These are phyloP conservation scores for Altica lythri DNA, from an alignment of 2,888 invertebrate species.

Conservation along the genomic window DNA sequence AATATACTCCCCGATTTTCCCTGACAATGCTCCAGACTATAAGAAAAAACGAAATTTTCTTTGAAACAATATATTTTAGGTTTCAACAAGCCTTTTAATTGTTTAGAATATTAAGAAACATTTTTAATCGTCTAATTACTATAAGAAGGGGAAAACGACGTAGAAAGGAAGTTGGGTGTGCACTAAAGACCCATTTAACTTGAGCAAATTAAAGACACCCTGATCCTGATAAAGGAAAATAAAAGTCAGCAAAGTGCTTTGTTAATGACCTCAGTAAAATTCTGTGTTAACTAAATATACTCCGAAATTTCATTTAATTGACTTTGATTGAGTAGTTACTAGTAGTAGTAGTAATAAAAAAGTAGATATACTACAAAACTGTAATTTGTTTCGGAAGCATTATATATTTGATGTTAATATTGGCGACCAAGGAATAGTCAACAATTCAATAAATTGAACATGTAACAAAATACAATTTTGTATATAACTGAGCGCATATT, in stretches of 20 bases:
- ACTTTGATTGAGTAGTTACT: background rate
- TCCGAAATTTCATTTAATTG: constrained; percentile 11
- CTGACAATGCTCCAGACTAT: too few species aligned
- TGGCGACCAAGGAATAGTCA: too few species aligned
- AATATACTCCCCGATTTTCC: too few species aligned
- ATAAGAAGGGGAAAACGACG: constrained; percentile 11
- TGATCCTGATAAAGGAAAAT: constrained; percentile 22
- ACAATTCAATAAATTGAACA: too few species aligned
- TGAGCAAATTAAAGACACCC: constrained; percentile 22
- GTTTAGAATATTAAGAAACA: constrained; percentile 13
- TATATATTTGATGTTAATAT: too few species aligned
- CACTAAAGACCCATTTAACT: constrained; percentile 10
- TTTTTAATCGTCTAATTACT: constrained; percentile 16
- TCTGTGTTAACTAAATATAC: constrained; percentile 13
- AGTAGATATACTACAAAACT: constrained; percentile 1
- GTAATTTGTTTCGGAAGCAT: too few species aligned
- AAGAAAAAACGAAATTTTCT: background rate
- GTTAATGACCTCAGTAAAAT: constrained; percentile 22
- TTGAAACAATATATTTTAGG: constrained; percentile 2
- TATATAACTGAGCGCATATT: too few species aligned
- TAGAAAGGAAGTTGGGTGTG: constrained; percentile 17
- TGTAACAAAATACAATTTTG: too few species aligned
- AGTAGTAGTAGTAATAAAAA: constrained; percentile 10
- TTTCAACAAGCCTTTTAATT: constrained; percentile 12
- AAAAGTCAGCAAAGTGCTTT: constrained; percentile 25